Percentiles rank a stretch among this genome's conserved stretches.
Conservation (phyloP, 2,113 vertebrate species). For the Dolichallabes microphthalmus region DNA sequence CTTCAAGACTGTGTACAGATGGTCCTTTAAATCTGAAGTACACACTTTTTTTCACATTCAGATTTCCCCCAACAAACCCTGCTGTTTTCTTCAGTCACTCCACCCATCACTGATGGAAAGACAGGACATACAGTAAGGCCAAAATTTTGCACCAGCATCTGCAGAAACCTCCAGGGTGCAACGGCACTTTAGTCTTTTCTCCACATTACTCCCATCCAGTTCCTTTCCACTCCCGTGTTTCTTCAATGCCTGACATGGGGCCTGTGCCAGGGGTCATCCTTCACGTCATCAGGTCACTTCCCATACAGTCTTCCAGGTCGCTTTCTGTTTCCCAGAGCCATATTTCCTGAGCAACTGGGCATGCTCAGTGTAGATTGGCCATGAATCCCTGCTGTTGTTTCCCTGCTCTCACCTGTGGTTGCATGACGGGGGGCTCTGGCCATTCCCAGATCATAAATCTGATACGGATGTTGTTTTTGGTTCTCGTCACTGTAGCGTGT, state of each 20-base stretch:
- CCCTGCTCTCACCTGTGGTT: constrained; percentile 50
- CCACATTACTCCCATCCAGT: constrained; percentile 28
- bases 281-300: constrained; percentile 51
- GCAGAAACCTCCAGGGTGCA: constrained; percentile 36
- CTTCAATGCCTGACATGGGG: constrained; percentile 25
- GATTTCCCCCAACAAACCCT: constrained; percentile 28
- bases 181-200: constrained; percentile 39
- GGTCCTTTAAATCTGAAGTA: constrained; percentile 8
- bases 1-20: constrained; percentile 12
- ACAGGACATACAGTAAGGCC: constrained; percentile 13
- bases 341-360: constrained; percentile 27
- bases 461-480: constrained; percentile 56
- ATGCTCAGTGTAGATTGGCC: constrained; percentile 10
- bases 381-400: constrained; percentile 47
- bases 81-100: constrained; percentile 28
- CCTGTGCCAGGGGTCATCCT: constrained; percentile 45
- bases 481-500: constrained; percentile 48
- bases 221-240: constrained; percentile 34
- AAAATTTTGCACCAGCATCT: constrained; percentile 32
- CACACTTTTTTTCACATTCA: constrained; percentile 17
- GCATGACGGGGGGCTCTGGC: constrained; percentile 31
- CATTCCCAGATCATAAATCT: constrained; percentile 57
- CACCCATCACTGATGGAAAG: constrained; percentile 23
- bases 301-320: constrained; percentile 32
- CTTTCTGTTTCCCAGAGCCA: constrained; percentile 44